Conservation (phyloP, 2,888 invertebrate species). For the Tetragonisca angustula region DNA sequence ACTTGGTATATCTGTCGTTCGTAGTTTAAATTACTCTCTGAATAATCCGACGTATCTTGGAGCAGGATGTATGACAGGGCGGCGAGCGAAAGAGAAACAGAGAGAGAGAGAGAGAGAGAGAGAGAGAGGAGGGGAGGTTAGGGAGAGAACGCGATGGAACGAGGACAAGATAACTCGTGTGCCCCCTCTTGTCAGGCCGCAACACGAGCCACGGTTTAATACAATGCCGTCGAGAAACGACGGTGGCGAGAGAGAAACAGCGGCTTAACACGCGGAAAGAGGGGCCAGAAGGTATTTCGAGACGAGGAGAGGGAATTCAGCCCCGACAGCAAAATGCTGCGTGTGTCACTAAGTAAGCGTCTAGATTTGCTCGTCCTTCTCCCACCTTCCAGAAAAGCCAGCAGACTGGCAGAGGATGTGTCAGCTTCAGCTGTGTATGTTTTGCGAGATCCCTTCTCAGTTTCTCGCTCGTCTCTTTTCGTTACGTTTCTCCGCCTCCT, state of each 20-base stretch:
- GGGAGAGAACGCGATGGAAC: slow-evolving; percentile 12
- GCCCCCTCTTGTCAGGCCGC: slow-evolving; percentile 72
- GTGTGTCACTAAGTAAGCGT: slow-evolving; percentile 77
- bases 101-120: neutral
- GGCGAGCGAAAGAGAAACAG: neutral
- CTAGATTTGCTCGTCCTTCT: slow-evolving; percentile 74
- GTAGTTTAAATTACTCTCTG: slow-evolving; percentile 63
- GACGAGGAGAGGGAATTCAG: slow-evolving; percentile 52
- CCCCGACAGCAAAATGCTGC: slow-evolving; percentile 72
- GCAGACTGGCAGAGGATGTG: slow-evolving; percentile 75
- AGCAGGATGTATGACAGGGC: slow-evolving; percentile 10
- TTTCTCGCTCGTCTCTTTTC: slow-evolving; percentile 60
- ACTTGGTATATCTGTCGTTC: slow-evolving; percentile 55
- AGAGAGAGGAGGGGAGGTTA: neutral
- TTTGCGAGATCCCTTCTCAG: slow-evolving; percentile 71
- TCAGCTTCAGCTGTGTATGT: slow-evolving; percentile 78
- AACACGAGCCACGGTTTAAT: slow-evolving; percentile 71
- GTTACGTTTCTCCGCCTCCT: slow-evolving; percentile 31
- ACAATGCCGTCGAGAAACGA: slow-evolving; percentile 59
- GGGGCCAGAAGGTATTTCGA: slow-evolving; percentile 34
- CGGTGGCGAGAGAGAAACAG: slow-evolving; percentile 52
- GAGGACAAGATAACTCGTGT: slow-evolving; percentile 51
- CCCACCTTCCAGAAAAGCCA: slow-evolving; percentile 65
- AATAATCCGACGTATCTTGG: slow-evolving; percentile 55
- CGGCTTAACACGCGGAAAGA: slow-evolving; percentile 50